These are phyloP conservation scores for Hirudinaria manillensis DNA, from an alignment of 2,888 invertebrate species.

Conservation along the genomic window DNA sequence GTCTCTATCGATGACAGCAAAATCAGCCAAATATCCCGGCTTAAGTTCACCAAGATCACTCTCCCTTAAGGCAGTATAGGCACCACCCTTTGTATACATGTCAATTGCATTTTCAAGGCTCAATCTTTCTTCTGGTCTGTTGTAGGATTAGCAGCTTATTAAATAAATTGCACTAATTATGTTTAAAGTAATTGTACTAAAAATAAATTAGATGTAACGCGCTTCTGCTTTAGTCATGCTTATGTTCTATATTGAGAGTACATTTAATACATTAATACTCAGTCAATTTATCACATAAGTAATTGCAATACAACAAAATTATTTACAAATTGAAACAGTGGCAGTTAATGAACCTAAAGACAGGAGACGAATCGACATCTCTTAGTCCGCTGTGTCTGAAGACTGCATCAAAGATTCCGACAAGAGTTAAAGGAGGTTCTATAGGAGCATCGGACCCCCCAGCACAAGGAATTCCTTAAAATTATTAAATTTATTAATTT, in stretches of 20 bases:
- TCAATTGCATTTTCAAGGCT: constrained; percentile 37
- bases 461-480: constrained; percentile 37
- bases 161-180: not conserved
- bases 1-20: constrained; percentile 36
- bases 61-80: constrained; percentile 37
- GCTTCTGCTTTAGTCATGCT: too few relatives aligned
- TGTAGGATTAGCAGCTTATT: not conserved
- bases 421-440: constrained; percentile 36
- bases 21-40: constrained; percentile 39
- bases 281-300: too few relatives aligned
- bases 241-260: too few relatives aligned
- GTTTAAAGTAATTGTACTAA: too few relatives aligned
- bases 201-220: too few relatives aligned
- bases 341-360: constrained; percentile 7
- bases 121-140: constrained; percentile 38
- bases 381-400: constrained; percentile 31
- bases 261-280: too few relatives aligned
- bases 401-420: constrained; percentile 40
- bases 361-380: constrained; percentile 4
- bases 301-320: too few relatives aligned
- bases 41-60: constrained; percentile 37
- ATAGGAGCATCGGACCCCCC: constrained; percentile 41
- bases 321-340: not conserved
- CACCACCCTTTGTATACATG: constrained; percentile 39
- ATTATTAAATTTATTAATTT: not conserved